phyloP scores from a whole-genome alignment of 2,888 invertebrate species.

The Timandra comae region DNA sequence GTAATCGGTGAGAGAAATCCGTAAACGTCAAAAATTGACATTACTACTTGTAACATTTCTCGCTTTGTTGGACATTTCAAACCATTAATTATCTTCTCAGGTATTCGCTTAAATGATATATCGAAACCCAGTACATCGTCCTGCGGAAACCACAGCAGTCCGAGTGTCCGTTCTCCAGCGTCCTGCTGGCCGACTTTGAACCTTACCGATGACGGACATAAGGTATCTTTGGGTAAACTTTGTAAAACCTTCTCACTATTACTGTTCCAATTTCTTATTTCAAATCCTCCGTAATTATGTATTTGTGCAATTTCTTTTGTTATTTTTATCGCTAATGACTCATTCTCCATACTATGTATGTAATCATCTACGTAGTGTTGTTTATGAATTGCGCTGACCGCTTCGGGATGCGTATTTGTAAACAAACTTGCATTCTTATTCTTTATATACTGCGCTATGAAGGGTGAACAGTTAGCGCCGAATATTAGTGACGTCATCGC shows the following conservation, averaged over 20 bases:
- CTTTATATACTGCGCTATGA: constrained; percentile 20
- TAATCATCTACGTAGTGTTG: constrained; percentile 5
- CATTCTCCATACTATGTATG: constrained; percentile 18
- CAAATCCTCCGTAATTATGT: constrained; percentile 23
- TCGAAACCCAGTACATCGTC: constrained; percentile 18
- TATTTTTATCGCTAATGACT: constrained; percentile 12
- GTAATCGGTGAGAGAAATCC: constrained; percentile 19
- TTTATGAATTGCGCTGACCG: not conserved
- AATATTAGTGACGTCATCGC: constrained; percentile 16
- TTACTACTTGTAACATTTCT: constrained; percentile 13
- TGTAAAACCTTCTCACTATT: constrained; percentile 17
- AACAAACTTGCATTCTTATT: constrained; percentile 19
- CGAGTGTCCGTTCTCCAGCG: constrained; percentile 19
- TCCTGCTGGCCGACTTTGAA: constrained; percentile 17
- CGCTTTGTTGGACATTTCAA: constrained; percentile 14
- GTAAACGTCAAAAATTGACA: constrained; percentile 17
- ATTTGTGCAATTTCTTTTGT: constrained; percentile 11
- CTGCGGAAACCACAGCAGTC: constrained; percentile 21
- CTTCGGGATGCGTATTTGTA: constrained; percentile 11
- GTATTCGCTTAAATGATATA: constrained; percentile 3
- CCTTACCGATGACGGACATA: constrained; percentile 13
- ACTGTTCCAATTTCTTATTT: constrained; percentile 24
- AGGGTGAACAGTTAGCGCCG: constrained; percentile 19
- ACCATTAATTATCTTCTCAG: constrained; percentile 8
- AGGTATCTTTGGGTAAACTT: constrained; percentile 16